Conservation (phyloP, 2,888 invertebrate genomes). For the Scaptomyza reducta region DNA sequence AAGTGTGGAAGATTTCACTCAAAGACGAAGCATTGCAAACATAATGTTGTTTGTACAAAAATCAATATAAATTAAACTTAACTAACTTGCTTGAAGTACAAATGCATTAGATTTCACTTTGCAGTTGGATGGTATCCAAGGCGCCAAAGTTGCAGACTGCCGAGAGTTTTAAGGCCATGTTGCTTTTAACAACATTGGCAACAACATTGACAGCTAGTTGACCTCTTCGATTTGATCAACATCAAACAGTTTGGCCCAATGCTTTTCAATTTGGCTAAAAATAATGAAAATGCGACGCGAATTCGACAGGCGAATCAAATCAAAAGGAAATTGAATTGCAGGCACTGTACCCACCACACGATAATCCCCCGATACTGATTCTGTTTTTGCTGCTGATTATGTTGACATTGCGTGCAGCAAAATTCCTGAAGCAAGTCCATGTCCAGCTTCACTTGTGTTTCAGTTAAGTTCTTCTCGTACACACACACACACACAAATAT, state of each 20-base stretch:
- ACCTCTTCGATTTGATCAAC: slow-evolving; percentile 14
- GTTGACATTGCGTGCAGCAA: slow-evolving; percentile 76
- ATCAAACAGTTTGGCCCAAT: slow-evolving; percentile 1
- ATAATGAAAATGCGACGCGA: slow-evolving; percentile 47
- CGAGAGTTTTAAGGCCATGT: slow-evolving; percentile 1
- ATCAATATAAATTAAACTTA: slow-evolving; percentile 1
- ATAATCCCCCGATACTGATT: not conserved
- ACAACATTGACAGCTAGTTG: slow-evolving; percentile 25
- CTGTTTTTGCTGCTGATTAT: slow-evolving; percentile 50
- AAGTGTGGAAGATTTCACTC: not conserved
- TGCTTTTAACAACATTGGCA: slow-evolving; percentile 7
- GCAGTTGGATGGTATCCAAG: slow-evolving; percentile 8
- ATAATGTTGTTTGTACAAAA: slow-evolving; percentile 1
- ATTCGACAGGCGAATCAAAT: slow-evolving; percentile 54
- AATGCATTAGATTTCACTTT: slow-evolving; percentile 2
- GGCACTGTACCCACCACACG: slow-evolving; percentile 30
- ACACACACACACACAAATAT: slow-evolving; percentile 22
- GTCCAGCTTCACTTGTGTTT: slow-evolving; percentile 29
- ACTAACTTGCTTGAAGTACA: not conserved
- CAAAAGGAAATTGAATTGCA: slow-evolving; percentile 74
- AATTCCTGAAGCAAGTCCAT: slow-evolving; percentile 32
- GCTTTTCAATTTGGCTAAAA: slow-evolving; percentile 46
- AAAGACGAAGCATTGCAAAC: not conserved
- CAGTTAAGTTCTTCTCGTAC: not conserved
- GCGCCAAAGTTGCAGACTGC: slow-evolving; percentile 7